Base-by-base conservation (phyloP, 1,140 invertebrate species). In the Phenacoccus solenopsis region DNA sequence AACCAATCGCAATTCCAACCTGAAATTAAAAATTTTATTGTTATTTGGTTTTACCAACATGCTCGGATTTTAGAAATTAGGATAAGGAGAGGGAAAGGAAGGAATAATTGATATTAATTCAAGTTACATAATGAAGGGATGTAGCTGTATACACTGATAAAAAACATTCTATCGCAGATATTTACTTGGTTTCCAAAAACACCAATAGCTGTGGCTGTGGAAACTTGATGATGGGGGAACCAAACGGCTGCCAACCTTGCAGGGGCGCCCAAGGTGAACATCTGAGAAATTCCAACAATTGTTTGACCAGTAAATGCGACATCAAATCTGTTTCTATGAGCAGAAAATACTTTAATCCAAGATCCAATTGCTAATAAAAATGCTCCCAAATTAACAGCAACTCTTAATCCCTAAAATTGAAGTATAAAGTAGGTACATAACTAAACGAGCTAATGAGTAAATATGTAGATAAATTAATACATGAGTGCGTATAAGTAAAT, bases 141-240 rank as follows among this genome's bases (percentile, higher is more conserved):
- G n/a, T n/a, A n/a, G n/a, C n/a, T n/a, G n/a, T n/a, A n/a, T n/a
- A n/a, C n/a, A n/a, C n/a, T n/a, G n/a, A n/a, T n/a, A n/a, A n/a
- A n/a, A n/a, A n/a, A n/a, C n/a, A n/a, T n/a, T n/a, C n/a, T n/a
- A n/a, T n/a, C n/a, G n/a, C n/a, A n/a, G n/a, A n/a, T n/a, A n/a
- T n/a, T n/a, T 70, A 87, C 84, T 81, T 89, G 87, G 77, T 89
- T 88, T 21, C 87, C 87, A 77, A 89, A 89, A 1, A 88, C 87
- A 9, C 86, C 87, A 56, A 87, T 79, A 57, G 87, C 82, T 72
- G 85, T 86, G 3, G 87, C 87, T 3, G 84, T 85, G 2, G 86
- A 86, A 10, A 88, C 84, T 77, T 87, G 81, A 68, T 79, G 74
- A 0, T 82, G 78, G 13, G 84, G 84, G 75, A 89, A 89, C 87